A percentile compares a stretch with the other conserved stretches of the same genome.
These are phyloP conservation scores for Bruchidius siliquastri DNA, from an alignment of 2,888 invertebrate species.

Conservation along the genomic window DNA sequence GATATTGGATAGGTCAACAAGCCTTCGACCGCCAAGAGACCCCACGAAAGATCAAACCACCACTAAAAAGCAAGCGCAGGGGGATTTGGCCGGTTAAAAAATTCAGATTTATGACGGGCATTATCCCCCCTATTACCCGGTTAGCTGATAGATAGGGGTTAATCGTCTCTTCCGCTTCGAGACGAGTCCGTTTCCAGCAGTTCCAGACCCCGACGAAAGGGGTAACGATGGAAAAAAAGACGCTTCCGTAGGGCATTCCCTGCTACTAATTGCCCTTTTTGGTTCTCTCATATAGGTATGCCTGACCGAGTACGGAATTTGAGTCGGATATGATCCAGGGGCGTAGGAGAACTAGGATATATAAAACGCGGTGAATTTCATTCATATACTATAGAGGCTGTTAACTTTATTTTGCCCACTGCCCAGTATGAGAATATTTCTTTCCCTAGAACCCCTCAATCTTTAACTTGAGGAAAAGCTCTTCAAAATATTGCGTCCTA, in stretches of 20 bases:
- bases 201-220: conserved; percentile 3
- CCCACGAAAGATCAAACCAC: background rate
- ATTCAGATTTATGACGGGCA: conserved; percentile 27
- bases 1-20: background rate
- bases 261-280: conserved; percentile 1
- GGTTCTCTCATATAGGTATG: background rate
- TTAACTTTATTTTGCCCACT: too few relatives aligned
- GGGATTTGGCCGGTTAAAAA: conserved; percentile 11
- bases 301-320: background rate
- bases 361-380: too few relatives aligned
- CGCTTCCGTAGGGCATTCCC: background rate
- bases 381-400: too few relatives aligned
- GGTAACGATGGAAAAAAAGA: conserved; percentile 7
- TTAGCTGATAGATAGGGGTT: conserved; percentile 34
- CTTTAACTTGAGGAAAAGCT: too few relatives aligned
- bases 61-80: conserved; percentile 3
- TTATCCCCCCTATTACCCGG: conserved; percentile 28
- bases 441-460: too few relatives aligned
- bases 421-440: too few relatives aligned
- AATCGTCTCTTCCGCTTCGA: conserved; percentile 26
- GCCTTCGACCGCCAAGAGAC: background rate
- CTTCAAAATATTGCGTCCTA: too few relatives aligned
- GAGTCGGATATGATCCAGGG: background rate
- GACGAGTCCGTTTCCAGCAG: conserved; percentile 12
- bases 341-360: background rate